Base-by-base conservation (phyloP, 2,888 invertebrate species). In the Leucophenga maculata region DNA sequence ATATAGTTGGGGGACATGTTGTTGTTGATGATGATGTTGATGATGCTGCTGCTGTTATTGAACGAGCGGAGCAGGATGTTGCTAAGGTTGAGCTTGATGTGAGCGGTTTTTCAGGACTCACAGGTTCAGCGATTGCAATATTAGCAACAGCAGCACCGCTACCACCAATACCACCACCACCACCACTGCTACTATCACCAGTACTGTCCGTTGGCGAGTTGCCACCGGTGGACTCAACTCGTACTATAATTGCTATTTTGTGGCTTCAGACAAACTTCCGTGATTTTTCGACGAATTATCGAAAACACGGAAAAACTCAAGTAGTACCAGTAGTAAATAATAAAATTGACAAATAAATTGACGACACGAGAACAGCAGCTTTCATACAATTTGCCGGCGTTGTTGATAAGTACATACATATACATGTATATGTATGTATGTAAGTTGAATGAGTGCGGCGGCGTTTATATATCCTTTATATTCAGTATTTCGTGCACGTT, bases 201-300 rank as follows among this genome's bases (percentile, higher is more conserved):
- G 44, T 62, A 46, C 22, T 46, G 22, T 62, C 62, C 62, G 62
- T 62, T 75, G 82, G 82, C 78, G 84, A 80, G 78, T 81, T 78
- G 76, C 81, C 78, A 77, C 79, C 80, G 78, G 83, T 78, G 11
- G 70, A 77, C 76, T 85, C 85, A 72, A 83, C 84, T 74, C 85
- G 80, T 79, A 85, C 85, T 82, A 85, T 85, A 79, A 85, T 85
- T 75, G 85, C 85, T 79, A 85, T 79, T 77, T 79, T 79, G 79
- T 74, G 67, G 74, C 72, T 74, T 73, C 68, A 69, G 59, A 68
- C 67, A 67, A 75, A 71, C 70, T 73, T 74, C 75, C 76, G 75
- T 70, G 44, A 52, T 73, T 72, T 76, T 75, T 73, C 72, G 74
- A 75, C 14, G 65, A 67, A 64, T 54, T 59, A 48, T 73, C 75